phyloP scores from a whole-genome alignment of 2,888 invertebrate species.

The Slavum lentiscoides region DNA sequence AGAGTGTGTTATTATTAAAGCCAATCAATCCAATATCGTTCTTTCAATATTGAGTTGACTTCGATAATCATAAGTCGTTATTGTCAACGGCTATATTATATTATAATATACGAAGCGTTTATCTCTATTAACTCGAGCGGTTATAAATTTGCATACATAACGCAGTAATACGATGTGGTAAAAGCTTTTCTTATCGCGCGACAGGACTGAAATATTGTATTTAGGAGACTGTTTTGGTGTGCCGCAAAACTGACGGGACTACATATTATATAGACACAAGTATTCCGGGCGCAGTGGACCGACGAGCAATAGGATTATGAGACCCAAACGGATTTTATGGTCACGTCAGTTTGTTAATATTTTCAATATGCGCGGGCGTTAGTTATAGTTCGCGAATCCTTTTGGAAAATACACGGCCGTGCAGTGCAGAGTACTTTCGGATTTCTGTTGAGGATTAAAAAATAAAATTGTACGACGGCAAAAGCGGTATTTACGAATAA shows the following conservation, averaged over 20 bases:
- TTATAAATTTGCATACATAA: neutral
- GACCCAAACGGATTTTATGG: slow-evolving; percentile 17
- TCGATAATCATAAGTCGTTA: no score
- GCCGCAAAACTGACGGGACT: neutral
- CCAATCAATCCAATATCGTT: no score
- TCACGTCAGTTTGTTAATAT: slow-evolving; percentile 29
- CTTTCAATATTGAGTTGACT: no score
- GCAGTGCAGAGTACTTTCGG: neutral
- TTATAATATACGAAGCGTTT: no score
- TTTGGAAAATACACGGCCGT: neutral
- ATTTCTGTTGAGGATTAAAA: slow-evolving; percentile 20
- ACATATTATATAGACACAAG: neutral
- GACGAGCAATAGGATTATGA: slow-evolving; percentile 26
- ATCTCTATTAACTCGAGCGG: no score
- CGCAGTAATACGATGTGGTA: no score
- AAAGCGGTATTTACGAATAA: slow-evolving; percentile 25
- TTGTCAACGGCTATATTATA: no score
- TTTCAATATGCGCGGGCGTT: slow-evolving; percentile 9
- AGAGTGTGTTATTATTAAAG: no score
- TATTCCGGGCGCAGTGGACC: neutral
- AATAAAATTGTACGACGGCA: neutral
- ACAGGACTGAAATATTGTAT: neutral
- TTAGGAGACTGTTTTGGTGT: neutral
- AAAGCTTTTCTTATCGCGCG: neutral
- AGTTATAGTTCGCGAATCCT: neutral